These are phyloP conservation scores for Scatophagus argus DNA, from an alignment of 2,113 vertebrate species.

Conservation along the genomic window DNA sequence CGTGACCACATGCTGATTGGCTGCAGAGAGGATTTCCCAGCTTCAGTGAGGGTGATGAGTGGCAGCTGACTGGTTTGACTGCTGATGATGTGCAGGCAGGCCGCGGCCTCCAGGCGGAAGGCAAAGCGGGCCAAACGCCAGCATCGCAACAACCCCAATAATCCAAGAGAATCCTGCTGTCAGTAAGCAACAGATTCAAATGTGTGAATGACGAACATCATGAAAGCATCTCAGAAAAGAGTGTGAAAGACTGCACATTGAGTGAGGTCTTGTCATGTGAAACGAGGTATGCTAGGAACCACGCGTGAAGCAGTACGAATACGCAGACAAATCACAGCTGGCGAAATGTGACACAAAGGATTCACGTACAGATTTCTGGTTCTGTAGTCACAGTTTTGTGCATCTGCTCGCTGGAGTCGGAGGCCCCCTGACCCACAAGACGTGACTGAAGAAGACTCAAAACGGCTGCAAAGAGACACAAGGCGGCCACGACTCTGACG, in stretches of 20 bases:
- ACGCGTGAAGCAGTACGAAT: not conserved
- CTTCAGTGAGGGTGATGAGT: not conserved
- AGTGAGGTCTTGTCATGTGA: not conserved
- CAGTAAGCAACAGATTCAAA: not conserved
- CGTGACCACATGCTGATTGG: constrained; percentile 4
- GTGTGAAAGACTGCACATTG: not conserved
- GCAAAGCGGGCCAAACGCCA: constrained; percentile 4
- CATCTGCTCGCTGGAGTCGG: too few relatives aligned
- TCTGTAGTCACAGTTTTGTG: not conserved
- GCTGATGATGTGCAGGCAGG: constrained; percentile 11
- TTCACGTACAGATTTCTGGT: not conserved
- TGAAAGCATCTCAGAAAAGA: not conserved
- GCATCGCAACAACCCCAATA: not conserved
- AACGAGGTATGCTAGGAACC: not conserved
- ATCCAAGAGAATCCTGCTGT: not conserved
- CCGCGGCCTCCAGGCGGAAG: constrained; percentile 6
- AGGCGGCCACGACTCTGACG: too few relatives aligned
- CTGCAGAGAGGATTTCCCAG: constrained; percentile 10
- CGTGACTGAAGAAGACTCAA: too few relatives aligned
- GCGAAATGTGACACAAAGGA: not conserved
- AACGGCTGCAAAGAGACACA: not conserved
- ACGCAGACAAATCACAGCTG: not conserved
- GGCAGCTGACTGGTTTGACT: constrained; percentile 22
- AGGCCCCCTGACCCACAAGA: too few relatives aligned
- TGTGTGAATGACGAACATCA: not conserved